These are phyloP conservation scores for Idaea dimidiata DNA, from an alignment of 2,888 invertebrate species.

Conservation along the genomic window DNA sequence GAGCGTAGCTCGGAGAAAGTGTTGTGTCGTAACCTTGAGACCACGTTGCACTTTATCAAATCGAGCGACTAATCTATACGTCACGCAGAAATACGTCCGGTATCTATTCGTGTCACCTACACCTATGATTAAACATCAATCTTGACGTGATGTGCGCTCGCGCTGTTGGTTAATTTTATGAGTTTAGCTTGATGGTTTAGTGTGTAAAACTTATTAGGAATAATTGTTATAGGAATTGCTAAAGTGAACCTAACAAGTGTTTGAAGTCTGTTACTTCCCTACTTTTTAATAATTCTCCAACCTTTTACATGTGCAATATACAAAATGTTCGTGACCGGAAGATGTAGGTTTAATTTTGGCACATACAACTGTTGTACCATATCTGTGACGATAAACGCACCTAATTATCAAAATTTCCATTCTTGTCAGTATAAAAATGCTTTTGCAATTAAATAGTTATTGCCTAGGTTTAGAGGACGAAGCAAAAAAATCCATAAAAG, in stretches of 20 bases:
- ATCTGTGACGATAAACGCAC: too few species aligned
- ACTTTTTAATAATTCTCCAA: not conserved
- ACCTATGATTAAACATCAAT: conserved; percentile 16
- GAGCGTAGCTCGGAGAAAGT: conserved; percentile 62
- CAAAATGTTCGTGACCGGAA: conserved; percentile 35
- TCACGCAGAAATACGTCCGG: conserved; percentile 46
- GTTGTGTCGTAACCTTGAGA: conserved; percentile 78
- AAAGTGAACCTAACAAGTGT: not conserved
- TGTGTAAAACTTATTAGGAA: not conserved
- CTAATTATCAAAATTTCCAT: too few species aligned
- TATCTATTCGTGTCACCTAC: conserved; percentile 20
- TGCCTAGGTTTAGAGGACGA: not conserved
- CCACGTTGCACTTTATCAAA: conserved; percentile 59
- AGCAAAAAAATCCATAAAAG: too few species aligned
- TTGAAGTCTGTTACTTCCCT: not conserved
- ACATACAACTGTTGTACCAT: conserved; percentile 6
- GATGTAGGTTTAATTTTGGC: conserved; percentile 36
- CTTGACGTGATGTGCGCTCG: conserved; percentile 1
- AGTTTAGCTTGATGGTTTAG: not conserved
- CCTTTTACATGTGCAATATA: conserved; percentile 11
- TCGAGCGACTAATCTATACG: conserved; percentile 70
- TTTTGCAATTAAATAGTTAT: not conserved
- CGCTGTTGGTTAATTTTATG: conserved; percentile 9
- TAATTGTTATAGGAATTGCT: not conserved
- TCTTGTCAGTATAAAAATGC: not conserved